Conservation (phyloP, 2,113 vertebrate genomes). For the Collichthys lucidus region DNA sequence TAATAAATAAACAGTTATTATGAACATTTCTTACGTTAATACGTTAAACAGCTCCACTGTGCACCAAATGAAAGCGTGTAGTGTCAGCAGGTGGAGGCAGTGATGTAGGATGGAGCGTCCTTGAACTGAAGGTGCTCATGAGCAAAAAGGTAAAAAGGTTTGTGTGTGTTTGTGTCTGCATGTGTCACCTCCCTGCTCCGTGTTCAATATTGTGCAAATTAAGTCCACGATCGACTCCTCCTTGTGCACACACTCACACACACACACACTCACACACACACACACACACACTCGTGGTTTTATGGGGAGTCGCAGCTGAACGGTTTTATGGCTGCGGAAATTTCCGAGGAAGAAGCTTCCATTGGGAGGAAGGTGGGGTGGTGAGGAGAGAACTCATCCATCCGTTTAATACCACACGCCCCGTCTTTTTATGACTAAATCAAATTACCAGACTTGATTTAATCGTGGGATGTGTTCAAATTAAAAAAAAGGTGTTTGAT, state of each 20-base stretch:
- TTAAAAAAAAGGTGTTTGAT: constrained; percentile 66
- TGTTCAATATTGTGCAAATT: constrained; percentile 45
- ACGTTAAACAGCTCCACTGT: not conserved
- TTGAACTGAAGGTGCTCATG: not conserved
- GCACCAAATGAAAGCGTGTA: not conserved
- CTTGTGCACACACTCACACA: constrained; percentile 16
- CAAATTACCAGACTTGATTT: constrained; percentile 68
- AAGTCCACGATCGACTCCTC: constrained; percentile 44
- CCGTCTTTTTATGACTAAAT: constrained; percentile 60
- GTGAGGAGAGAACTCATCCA: constrained; percentile 43
- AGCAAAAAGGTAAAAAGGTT: not conserved
- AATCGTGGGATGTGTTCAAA: constrained; percentile 53
- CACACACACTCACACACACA: constrained; percentile 22
- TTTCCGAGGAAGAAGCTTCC: constrained; percentile 4
- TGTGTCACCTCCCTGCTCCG: not conserved
- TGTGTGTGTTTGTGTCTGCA: constrained; percentile 11
- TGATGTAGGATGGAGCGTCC: not conserved
- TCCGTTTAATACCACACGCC: constrained; percentile 53
- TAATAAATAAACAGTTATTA: not conserved
- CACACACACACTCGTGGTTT: constrained; percentile 39
- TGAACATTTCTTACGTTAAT: not conserved
- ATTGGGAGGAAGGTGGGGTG: not conserved
- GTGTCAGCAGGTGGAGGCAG: not conserved
- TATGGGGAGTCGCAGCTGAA: constrained; percentile 59
- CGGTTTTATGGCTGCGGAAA: constrained; percentile 47